Base-by-base conservation (phyloP, 2,113 vertebrate genomes). In the Rhinichthys klamathensis region DNA sequence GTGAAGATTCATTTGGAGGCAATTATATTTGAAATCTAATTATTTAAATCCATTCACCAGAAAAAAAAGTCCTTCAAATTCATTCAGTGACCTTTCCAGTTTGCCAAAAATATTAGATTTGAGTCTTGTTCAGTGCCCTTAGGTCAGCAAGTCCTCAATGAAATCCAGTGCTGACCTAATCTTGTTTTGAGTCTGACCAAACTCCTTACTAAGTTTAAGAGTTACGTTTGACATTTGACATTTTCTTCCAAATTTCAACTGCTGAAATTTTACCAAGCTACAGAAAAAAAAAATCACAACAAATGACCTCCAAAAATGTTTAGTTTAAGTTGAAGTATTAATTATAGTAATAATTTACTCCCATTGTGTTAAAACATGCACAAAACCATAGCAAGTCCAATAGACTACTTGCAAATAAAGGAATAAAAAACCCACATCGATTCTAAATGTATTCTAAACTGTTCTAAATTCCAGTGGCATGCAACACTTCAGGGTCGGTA, bases 21-120 rank as follows among this genome's bases (percentile, higher is more conserved):
- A 73, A 46, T 73, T 73, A 73, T 46, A 46, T 46, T 73, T 73
- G 0, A n/a, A 73, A 46, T 73, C 12, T 46, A 73, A 46, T 72
- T 4, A 44, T 12, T n/a, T 41, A 5, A 72, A 72, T 12, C 23
- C 38, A 27, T 56, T 35, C 18, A 32, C 27, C 2, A 35, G 41
- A 46, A 58, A 77, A 72, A 18, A 18, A 58, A 1, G 18, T 35
- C 44, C 27, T 35, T 77, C 51, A 58, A 23, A 58, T 77, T 56
- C 21, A 23, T 58, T 77, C 49, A 8, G 18, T 23, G 18, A 56
- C 51, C 10, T 56, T 13, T 38, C 27, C 27, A 13, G 16, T 38
- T 35, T 25, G 5, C 38, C 51, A 56, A 38, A 78, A 51, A 32
- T 46, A 9, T 16, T 0, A 8, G 38, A 25, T 73, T 73, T 25